Evolutionary conservation across 1,140 invertebrate genomes (phyloP).

Genomic region (Zaprionus gabonicus): DNA sequence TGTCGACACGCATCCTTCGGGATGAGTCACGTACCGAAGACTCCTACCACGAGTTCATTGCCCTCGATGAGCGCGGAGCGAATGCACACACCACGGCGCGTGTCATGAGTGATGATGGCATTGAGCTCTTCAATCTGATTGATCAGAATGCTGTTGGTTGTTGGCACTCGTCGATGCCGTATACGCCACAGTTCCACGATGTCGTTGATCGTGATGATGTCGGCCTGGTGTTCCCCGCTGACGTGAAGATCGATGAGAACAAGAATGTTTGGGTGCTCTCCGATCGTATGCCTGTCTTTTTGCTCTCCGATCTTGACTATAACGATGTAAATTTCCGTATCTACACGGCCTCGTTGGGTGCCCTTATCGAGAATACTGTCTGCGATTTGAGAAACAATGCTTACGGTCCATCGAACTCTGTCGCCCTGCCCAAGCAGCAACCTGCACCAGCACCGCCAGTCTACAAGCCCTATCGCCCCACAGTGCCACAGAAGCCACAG

Average conservation of each 20-base stretch:
- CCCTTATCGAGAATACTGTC: constrained; percentile 89
- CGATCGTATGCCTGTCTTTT: constrained; percentile 91
- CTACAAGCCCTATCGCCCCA: constrained; percentile 65
- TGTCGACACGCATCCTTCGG: constrained; percentile 89
- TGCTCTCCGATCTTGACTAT: constrained; percentile 89
- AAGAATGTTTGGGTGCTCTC: constrained; percentile 91
- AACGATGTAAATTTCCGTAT: constrained; percentile 92
- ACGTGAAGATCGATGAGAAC: constrained; percentile 90
- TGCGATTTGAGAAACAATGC: constrained; percentile 86
- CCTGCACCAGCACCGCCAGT: constrained; percentile 31
- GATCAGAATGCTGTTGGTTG: constrained; percentile 92
- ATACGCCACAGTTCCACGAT: constrained; percentile 88
- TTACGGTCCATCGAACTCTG: constrained; percentile 69
- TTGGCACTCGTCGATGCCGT: constrained; percentile 89
- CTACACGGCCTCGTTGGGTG: constrained; percentile 87
- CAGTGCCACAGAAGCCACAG: constrained; percentile 54
- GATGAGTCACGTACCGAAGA: constrained; percentile 88
- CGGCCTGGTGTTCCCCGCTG: constrained; percentile 90
- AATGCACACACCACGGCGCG: constrained; percentile 89
- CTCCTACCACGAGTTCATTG: constrained; percentile 90
- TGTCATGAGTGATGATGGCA: constrained; percentile 89
- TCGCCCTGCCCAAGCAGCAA: constrained; percentile 56
- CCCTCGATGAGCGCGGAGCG: constrained; percentile 88
- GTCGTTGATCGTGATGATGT: constrained; percentile 90
- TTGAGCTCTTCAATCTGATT: constrained; percentile 91